These are phyloP conservation scores for Tautogolabrus adspersus DNA, from an alignment of 2,113 vertebrate species.

Conservation along the genomic window DNA sequence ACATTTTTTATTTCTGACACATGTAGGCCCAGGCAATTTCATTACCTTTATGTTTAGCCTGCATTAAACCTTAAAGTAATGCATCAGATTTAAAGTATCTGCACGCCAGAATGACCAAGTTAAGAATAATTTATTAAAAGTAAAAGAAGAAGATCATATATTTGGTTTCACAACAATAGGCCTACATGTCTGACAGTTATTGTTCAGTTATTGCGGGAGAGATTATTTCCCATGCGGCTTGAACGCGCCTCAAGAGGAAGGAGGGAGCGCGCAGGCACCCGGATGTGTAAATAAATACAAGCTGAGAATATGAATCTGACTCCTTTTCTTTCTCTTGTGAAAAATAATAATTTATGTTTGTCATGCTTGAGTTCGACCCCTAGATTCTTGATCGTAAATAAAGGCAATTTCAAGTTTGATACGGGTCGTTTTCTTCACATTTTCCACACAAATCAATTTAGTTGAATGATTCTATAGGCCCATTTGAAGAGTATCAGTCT, in stretches of 20 bases:
- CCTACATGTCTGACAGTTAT: not conserved
- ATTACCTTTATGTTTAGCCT: too few species aligned
- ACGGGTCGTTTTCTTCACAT: not conserved
- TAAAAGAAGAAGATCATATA: not conserved
- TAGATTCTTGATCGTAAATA: not conserved
- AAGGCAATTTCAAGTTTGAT: not conserved
- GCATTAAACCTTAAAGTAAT: too few species aligned
- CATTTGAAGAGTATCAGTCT: too few species aligned
- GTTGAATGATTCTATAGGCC: not conserved
- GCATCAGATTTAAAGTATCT: not conserved
- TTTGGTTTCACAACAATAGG: not conserved
- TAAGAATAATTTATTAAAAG: not conserved
- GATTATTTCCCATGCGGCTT: conserved; percentile 51
- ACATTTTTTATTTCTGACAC: too few species aligned
- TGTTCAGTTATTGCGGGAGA: not conserved
- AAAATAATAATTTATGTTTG: fast-evolving
- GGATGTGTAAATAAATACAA: conserved; percentile 92
- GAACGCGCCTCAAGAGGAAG: conserved; percentile 47
- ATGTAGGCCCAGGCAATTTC: too few species aligned
- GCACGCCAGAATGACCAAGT: not conserved
- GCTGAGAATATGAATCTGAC: conserved; percentile 49
- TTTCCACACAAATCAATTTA: not conserved
- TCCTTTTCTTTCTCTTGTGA: not conserved
- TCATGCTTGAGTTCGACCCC: fast-evolving
- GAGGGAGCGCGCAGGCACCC: conserved; percentile 70